These are phyloP conservation scores for Ectemnius cavifrons DNA, from an alignment of 2,888 invertebrate genomes.

Conservation along the genomic window DNA sequence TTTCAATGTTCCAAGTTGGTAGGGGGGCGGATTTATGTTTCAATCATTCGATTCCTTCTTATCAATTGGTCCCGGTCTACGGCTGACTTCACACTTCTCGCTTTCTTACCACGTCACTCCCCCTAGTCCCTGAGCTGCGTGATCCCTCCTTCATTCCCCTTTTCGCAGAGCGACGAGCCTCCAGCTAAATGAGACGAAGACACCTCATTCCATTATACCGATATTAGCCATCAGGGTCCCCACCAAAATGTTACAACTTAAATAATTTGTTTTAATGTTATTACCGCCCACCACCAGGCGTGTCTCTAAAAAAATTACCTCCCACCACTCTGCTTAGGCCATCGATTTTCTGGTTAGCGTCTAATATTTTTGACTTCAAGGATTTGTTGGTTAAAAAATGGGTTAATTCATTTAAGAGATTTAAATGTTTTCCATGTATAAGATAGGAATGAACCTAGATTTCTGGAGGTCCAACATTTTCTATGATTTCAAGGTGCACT, in stretches of 20 bases:
- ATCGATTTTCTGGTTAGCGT: too few species aligned
- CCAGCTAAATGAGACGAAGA: conserved; percentile 57
- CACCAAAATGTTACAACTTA: conserved; percentile 76
- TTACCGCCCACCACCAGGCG: conserved; percentile 46
- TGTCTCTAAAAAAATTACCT: too few species aligned
- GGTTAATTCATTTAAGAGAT: too few species aligned
- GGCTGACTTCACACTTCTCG: conserved; percentile 60
- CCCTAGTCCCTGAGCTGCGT: conserved; percentile 33
- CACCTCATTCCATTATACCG: conserved; percentile 75
- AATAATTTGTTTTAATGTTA: conserved; percentile 77
- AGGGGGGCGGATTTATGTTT: conserved; percentile 67
- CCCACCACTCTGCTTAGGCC: too few species aligned
- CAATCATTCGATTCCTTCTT: conserved; percentile 73
- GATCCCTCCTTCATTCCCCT: conserved; percentile 49
- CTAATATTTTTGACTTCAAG: too few species aligned
- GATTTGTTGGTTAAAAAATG: too few species aligned
- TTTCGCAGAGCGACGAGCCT: conserved; percentile 45
- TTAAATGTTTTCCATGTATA: too few species aligned
- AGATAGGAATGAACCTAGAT: too few species aligned
- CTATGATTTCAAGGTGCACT: too few species aligned
- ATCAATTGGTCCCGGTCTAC: conserved; percentile 70
- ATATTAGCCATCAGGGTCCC: conserved; percentile 77
- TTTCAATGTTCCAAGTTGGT: conserved; percentile 60
- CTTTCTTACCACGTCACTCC: conserved; percentile 44
- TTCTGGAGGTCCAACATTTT: too few species aligned